Evolutionary conservation across 2,888 invertebrate species (phyloP), one percentile per base, ranked within the genome.

Genomic region (Dryococelus australis): DNA sequence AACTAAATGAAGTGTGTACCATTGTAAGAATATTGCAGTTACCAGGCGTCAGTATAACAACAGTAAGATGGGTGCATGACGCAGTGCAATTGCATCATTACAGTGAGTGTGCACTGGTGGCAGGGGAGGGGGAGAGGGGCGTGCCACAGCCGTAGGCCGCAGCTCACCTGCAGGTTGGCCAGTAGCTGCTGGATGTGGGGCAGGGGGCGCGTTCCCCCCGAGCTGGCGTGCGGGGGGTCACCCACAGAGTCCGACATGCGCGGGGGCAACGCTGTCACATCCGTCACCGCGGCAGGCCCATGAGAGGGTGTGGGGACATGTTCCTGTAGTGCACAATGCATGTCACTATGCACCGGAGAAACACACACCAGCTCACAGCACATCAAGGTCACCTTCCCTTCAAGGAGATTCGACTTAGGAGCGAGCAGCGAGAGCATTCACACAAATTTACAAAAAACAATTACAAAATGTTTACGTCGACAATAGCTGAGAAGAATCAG

Each of bases 101-200:
- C 65, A 65, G 16, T 65, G 65, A 65, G 65, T 65, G 85, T 85
- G 85, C 85, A 85, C 35, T 20, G 43, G 86, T 6, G 86, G 78
- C 12, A 35, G 83, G 81, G 80, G 80, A 81, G 86, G 84, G 84
- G 86, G 26, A 13, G 65, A 86, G 4, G 87, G 85, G 83, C 65
- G 84, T 85, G 85, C 53, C 79, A 87, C 80, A 43, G 88, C 86
- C 80, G 86, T 78, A 27, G 85, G 86, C 86, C 86, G 88, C 89
- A 89, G 92, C 95, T 95, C 95, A 96, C 96, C 96, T 96, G 95
- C 91, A 96, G 92, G 91, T 95, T 95, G 91, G 94, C 94, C 91
- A 96, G 94, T 91, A 96, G 93, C 91, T 94, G 94, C 92, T 95
- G 95, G 92, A 96, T 95, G 92, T 96, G 95, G 90, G 96, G 96